These are phyloP conservation scores for Emydura subglobosa DNA, from an alignment of 2,113 vertebrate species.

Conservation along the genomic window DNA sequence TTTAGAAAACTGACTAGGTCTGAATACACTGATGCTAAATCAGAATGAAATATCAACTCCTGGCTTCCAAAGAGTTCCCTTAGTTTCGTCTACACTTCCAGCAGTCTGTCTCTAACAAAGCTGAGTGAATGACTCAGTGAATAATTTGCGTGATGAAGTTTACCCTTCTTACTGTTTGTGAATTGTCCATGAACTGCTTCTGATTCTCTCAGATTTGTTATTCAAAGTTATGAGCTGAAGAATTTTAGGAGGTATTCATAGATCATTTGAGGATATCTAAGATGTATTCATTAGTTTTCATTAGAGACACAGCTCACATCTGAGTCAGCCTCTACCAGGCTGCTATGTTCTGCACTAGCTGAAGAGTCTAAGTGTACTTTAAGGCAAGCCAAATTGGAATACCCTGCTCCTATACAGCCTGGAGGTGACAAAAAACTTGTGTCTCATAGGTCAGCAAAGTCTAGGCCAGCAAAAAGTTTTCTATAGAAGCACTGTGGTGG, in stretches of 20 bases:
- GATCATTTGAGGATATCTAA: neutral
- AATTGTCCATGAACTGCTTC: neutral
- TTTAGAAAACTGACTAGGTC: neutral
- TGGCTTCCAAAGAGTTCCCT: neutral
- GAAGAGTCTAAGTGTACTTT: neutral
- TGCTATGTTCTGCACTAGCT: neutral
- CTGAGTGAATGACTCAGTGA: neutral
- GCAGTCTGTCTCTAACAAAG: neutral
- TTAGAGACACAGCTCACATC: neutral
- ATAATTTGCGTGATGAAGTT: neutral
- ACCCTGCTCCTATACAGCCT: neutral
- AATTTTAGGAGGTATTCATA: neutral
- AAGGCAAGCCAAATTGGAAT: fast-evolving
- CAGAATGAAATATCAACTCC: neutral
- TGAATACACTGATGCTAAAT: neutral
- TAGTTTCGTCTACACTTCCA: neutral
- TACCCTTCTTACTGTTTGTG: neutral
- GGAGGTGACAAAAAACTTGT: neutral
- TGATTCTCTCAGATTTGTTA: neutral
- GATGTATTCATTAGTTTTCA: neutral
- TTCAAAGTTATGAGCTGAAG: neutral
- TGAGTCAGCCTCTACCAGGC: neutral
- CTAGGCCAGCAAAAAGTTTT: neutral
- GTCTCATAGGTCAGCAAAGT: neutral
- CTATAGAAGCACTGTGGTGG: neutral